Percentiles rank a stretch among this genome's conserved stretches.
These are phyloP conservation scores for Oplegnathus fasciatus DNA, from an alignment of 2,113 vertebrate species.

Conservation along the genomic window DNA sequence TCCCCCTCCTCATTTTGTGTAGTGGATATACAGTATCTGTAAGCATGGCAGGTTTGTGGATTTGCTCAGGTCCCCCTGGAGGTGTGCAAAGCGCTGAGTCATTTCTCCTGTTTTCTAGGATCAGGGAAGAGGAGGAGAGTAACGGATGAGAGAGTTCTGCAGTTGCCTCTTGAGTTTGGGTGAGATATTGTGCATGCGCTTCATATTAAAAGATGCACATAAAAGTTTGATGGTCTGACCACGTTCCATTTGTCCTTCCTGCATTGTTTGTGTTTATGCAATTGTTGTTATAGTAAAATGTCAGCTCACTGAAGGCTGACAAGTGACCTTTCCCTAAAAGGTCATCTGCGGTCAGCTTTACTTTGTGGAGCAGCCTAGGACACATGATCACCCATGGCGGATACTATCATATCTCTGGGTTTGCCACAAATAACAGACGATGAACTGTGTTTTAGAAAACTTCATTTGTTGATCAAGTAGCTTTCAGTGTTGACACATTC, in stretches of 20 bases:
- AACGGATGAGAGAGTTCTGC: constrained; percentile 90
- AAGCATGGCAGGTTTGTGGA: constrained; percentile 27
- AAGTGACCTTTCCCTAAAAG: constrained; percentile 45
- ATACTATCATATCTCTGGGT: neutral
- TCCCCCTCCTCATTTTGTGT: neutral
- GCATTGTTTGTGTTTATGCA: constrained; percentile 40
- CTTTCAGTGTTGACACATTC: neutral
- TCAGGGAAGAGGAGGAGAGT: constrained; percentile 90
- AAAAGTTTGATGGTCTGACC: constrained; percentile 20
- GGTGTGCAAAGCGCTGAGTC: constrained; percentile 27
- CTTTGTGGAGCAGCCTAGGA: constrained; percentile 16
- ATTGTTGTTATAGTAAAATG: constrained; percentile 46
- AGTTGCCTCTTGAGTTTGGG: constrained; percentile 92
- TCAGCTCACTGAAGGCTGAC: constrained; percentile 51
- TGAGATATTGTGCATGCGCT: constrained; percentile 73
- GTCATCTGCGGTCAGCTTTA: constrained; percentile 22
- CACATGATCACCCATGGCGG: neutral
- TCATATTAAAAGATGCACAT: constrained; percentile 18
- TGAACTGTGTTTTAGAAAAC: neutral
- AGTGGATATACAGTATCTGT: constrained; percentile 1
- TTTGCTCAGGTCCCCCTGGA: constrained; percentile 24
- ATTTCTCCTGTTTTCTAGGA: constrained; percentile 75
- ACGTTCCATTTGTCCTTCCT: constrained; percentile 28
- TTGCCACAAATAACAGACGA: neutral
- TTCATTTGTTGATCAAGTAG: neutral